Evolutionary conservation across 37 sponge, comb jelly and placozoan genomes (phyloP).

Genomic region (Aplysina aerophoba): DNA sequence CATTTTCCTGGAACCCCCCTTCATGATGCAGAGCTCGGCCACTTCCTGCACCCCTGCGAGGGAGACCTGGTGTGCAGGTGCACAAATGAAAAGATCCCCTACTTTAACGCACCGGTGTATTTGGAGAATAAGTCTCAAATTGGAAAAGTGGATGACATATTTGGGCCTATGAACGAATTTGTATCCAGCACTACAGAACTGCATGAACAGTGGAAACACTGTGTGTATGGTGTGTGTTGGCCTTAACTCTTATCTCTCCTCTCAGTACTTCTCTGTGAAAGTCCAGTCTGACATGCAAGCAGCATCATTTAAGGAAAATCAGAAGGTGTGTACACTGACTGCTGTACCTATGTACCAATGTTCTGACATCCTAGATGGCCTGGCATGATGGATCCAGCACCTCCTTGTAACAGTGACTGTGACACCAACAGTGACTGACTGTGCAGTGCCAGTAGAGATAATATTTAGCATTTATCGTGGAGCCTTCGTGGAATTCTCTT

Average conservation of each 20-base stretch:
- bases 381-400: too few species aligned
- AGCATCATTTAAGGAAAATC: constrained; percentile 70
- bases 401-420: too few species aligned
- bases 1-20: constrained; percentile 1
- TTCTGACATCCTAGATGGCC: too few species aligned
- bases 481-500: too few species aligned
- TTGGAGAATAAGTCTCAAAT: constrained; percentile 97
- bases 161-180: constrained; percentile 91
- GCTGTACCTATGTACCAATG: too few species aligned
- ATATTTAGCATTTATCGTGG: too few species aligned
- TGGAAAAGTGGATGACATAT: constrained; percentile 98
- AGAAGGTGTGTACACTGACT: constrained; percentile 68
- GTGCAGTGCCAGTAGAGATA: not conserved
- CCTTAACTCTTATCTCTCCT: too few species aligned
- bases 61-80: constrained; percentile 92
- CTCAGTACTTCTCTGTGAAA: constrained; percentile 89
- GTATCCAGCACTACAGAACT: constrained; percentile 63
- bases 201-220: not conserved
- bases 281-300: constrained; percentile 85
- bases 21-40: constrained; percentile 71
- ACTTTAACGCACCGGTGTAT: constrained; percentile 98
- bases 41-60: constrained; percentile 91
- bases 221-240: not conserved
- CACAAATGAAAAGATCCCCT: constrained; percentile 86
- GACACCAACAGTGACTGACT: not conserved